Base-by-base conservation (phyloP, 2,797 vertebrate species). In the Pterois miles region DNA sequence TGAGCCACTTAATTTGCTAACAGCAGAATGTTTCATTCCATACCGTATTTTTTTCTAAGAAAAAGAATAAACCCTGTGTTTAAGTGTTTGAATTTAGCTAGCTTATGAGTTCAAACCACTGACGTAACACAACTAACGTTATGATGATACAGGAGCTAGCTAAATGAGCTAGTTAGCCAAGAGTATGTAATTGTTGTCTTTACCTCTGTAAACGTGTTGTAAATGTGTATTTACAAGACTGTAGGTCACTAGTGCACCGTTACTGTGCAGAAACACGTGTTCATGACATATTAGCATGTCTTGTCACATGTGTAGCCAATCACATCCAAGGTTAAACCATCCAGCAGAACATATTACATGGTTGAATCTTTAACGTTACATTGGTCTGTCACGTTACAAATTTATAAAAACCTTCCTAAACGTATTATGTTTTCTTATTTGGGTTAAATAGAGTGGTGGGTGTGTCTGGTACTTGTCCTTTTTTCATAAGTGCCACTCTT, bases 251-350 rank as follows among this genome's bases (percentile, higher is more conserved):
- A 2, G 25, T 59, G 48, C 43, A 40, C 6, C 3, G 6, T 65
- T 53, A 14, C 5, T 65, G 29, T 5, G 4, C 29, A 18, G 20
- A 34, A 16, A 66, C 74, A 74, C 78, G 71, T 83, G 81, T 25
- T 38, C 16, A 18, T 29, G 5, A 20, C 20, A 52, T 3, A 6
- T 22, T 38, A 27, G 25, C 50, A 54, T 65, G 60, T 36, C 12
- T 33, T 57, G 33, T 29, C 29, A 69, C 57, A 53, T 43, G 48
- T 12, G 22, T 14, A 46, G 38, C 4, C 31, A 33, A 6, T 75
- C 25, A 36, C 33, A 50, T 7, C 13, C 86, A 90, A 89, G 81
- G 84, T 89, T 81, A 84, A 71, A 67, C 10, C 9, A 10, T 2
- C 3, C 1, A 2, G 8, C 2, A 5, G 1, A 52, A 13, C 43